Evolutionary conservation across 2,888 invertebrate species (phyloP), one percentile per base, ranked within the genome.

Genomic region (Empis stercorea): DNA sequence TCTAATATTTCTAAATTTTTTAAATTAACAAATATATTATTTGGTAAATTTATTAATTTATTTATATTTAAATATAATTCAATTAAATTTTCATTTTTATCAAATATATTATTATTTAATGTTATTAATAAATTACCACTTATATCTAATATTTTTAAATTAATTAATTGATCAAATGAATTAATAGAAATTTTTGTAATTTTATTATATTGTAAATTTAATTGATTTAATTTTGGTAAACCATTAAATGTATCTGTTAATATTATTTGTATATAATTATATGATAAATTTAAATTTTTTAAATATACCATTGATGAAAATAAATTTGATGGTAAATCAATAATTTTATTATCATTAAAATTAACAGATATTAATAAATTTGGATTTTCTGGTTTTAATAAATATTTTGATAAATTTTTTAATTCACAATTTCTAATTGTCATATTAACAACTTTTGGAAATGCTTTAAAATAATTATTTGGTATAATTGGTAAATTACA

Each of bases 401-500:
- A 14, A 4, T 38, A 11, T 13, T 10, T 11, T n/a, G 14, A 3
- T 34, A 34, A n/a, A 13, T 13, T 34, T 14, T 40, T 40, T n/a
- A 40, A 14, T 23, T 40, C 6, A 23, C 40, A 40, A 23, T 27
- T 10, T 14, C 40, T 5, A 27, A 40, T 40, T n/a, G 40, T 40
- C 40, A 40, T 40, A 40, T 40, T 40, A 23, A 14, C 40, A 23
- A 40, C 14, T 23, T 14, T 23, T 27, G 40, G 40, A 40, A 40
- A 40, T 40, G 40, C 40, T 14, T 23, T 14, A 27, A 40, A 40
- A 40, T 40, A 40, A 40, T 40, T 40, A 13, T n/a, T 20, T 14
- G 40, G 40, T 40, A 40, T 14, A 14, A 3, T 23, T 40, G 40
- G 40, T 14, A 40, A 39, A 39, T 40, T n/a, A 40, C 40, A 40